A percentile compares a stretch with the other conserved stretches of the same genome.
Conservation (phyloP, 2,888 invertebrate genomes). For the Subacronicta megacephala region DNA sequence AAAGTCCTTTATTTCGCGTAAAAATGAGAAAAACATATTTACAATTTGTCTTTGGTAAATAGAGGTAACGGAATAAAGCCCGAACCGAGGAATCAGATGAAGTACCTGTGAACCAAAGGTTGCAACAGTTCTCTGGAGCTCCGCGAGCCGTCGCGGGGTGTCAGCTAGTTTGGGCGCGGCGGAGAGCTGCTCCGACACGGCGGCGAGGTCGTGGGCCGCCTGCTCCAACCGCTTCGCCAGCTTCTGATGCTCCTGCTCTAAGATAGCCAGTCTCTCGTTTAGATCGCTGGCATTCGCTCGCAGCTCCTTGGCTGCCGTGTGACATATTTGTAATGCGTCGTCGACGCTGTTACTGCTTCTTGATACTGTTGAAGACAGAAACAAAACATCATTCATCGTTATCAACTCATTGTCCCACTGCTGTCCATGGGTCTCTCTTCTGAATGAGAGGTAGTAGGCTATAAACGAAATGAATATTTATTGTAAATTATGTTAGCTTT, state of each 20-base stretch:
- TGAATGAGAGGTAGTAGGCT: no score
- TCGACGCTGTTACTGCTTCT: slow-evolving; percentile 92
- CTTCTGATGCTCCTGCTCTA: slow-evolving; percentile 88
- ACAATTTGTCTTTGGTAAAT: no score
- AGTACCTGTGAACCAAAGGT: slow-evolving; percentile 90
- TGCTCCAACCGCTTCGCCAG: slow-evolving; percentile 73
- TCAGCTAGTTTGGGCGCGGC: slow-evolving; percentile 90
- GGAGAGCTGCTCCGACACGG: slow-evolving; percentile 89
- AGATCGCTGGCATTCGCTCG: slow-evolving; percentile 92
- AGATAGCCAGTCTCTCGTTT: slow-evolving; percentile 87
- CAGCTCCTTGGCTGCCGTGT: slow-evolving; percentile 91
- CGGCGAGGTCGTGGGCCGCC: slow-evolving; percentile 84
- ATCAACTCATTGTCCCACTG: no score
- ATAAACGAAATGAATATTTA: no score
- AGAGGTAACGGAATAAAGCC: background rate
- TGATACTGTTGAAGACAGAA: slow-evolving; percentile 85
- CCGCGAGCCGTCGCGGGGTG: slow-evolving; percentile 88
- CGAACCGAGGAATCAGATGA: background rate
- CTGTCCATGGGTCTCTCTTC: no score
- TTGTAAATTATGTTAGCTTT: background rate
- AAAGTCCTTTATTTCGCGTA: no score
- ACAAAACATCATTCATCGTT: no score
- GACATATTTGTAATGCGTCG: slow-evolving; percentile 92
- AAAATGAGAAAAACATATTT: no score
- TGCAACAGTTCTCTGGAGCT: slow-evolving; percentile 88